Conservation (phyloP, 2,888 invertebrate genomes). For the Drosophila aldrichi region DNA sequence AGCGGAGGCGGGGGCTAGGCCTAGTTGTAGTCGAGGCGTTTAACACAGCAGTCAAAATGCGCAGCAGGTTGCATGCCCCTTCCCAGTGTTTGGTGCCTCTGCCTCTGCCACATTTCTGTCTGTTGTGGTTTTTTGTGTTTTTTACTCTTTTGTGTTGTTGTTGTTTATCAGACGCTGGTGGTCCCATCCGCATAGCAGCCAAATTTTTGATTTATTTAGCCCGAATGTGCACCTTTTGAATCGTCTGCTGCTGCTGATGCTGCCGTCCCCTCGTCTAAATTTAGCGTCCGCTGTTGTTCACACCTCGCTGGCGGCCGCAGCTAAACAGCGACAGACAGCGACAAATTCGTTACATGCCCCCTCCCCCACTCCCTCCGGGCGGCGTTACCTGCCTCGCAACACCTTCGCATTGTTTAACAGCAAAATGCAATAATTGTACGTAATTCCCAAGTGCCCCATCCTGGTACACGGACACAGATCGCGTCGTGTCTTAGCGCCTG, state of each 20-base stretch:
- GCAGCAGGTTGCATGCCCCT: conserved; percentile 60
- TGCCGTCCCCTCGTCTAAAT: conserved; percentile 53
- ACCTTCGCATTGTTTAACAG: conserved; percentile 73
- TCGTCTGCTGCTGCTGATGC: conserved; percentile 4
- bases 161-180: conserved; percentile 69
- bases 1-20: conserved; percentile 9
- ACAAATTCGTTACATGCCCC: conserved; percentile 72
- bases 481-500: conserved; percentile 61
- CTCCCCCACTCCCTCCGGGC: no score
- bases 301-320: conserved; percentile 68
- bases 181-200: conserved; percentile 54
- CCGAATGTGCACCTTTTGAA: conserved; percentile 61
- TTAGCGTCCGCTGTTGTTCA: conserved; percentile 68
- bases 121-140: conserved; percentile 27
- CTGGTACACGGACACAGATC: conserved; percentile 28
- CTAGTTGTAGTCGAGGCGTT: conserved; percentile 39
- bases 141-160: conserved; percentile 30
- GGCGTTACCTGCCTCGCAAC: conserved; percentile 48
- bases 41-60: conserved; percentile 65
- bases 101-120: conserved; percentile 34
- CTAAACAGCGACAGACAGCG: conserved; percentile 68
- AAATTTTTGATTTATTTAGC: conserved; percentile 77
- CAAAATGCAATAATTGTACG: conserved; percentile 79
- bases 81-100: conserved; percentile 15
- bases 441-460: conserved; percentile 21